Evolutionary conservation across 2,797 vertebrate species (phyloP), one percentile per base, ranked within the genome.

Genomic region (Galagoides demidoff): DNA sequence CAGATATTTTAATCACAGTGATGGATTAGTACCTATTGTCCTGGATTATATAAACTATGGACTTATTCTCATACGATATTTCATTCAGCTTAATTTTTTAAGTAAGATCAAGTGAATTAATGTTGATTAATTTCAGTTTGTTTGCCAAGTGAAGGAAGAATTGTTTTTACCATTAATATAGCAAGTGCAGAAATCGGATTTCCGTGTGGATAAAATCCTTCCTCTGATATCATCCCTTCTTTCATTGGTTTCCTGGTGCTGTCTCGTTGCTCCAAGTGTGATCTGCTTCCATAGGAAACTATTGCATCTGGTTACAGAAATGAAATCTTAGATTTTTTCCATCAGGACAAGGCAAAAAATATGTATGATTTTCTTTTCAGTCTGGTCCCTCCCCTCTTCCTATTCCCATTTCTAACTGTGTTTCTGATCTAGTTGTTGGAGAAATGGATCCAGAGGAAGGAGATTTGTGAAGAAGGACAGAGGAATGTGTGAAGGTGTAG

Each of bases 91-190:
- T 39, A 84, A 68, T 70, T 71, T 95, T 91, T 83, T n/a, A 89
- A 61, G 31, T 55, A 77, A 43, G 14, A 76, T 84, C 57, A 87
- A 63, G n/a, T 70, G 22, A 3, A 94, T 52, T 85, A 68, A 68
- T 68, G 20, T 68, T 68, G 17, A 68, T 63, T 91, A 77, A 86
- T 85, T 31, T 92, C 52, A 89, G 66, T 85, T 90, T 77, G 31
- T 91, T 78, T 78, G 5, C 61, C 11, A 49, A 17, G 2, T 29
- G 77, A 70, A 79, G n/a, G 19, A 90, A 81, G 70, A 64, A 74
- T 74, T 66, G 16, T 5, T 94, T 20, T 76, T 43, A 27, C 2
- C 64, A 55, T 74, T 84, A 88, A 81, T 52, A 84, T 2, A 37
- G 49, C 20, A 87, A 66, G 37, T 29, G 70, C 17, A 88, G 85